Evolutionary conservation across 2,888 invertebrate genomes (phyloP), one percentile per base, ranked within the genome.

Genomic region (Margaritifera margaritifera): DNA sequence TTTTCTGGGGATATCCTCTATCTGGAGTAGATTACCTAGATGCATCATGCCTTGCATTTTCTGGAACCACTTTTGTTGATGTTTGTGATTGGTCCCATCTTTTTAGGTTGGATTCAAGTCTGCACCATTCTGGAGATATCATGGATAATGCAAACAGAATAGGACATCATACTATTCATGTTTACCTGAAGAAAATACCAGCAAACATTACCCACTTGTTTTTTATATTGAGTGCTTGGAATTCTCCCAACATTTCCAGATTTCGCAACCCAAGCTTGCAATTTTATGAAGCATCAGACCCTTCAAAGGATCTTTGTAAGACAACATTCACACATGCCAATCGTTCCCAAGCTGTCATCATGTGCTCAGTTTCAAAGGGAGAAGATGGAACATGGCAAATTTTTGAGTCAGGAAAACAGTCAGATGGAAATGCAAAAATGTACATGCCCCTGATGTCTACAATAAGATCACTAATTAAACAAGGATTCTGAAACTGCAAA

Each of bases 361-460:
- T 75, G 72, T 72, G 72, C 61, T 72, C 65, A 8, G 55, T 75
- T 27, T 79, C 77, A 20, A 74, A 75, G 11, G 63, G 66, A 8
- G n/a, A 57, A 4, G 64, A 66, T 51, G 78, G 77, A 22, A 60
- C 56, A 54, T 82, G 80, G 83, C 59, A 74, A 56, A 80, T 83
- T 25, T 80, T 66, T 66, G 78, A 80, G 27, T 80, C 79, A 42
- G 83, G 83, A 51, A 75, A 80, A 71, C 55, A 80, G 8, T 79
- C 81, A 5, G 64, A 74, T n/a, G 83, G 83, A 18, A 83, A 83
- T 72, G 83, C 81, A n/a, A 77, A 20, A 20, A 55, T 73, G 6
- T 83, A 83, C 62, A 24, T 50, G 1, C 76, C 72, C 4, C 54
- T 83, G 4, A 68, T 62, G 24, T 18, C 42, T 22, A 81, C 79